phyloP scores from a whole-genome alignment of 2,113 vertebrate species.

The Elephantulus edwardii region DNA sequence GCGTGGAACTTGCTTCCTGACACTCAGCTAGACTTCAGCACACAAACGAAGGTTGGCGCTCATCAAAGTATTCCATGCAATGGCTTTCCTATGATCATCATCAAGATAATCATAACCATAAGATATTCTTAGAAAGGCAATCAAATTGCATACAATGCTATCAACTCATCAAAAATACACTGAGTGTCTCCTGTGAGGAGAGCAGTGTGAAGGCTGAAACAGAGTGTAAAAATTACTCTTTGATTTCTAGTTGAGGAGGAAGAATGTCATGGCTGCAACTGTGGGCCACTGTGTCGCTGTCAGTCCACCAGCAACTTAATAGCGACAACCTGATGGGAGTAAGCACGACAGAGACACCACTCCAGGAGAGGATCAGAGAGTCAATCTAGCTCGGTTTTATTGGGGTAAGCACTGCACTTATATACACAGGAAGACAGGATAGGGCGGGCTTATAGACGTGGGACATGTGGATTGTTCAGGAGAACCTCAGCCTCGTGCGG shows the following conservation, averaged over 20 bases:
- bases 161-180: not conserved
- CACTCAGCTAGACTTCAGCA: not conserved
- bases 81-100: not conserved
- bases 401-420: too few relatives aligned
- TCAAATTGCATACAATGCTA: not conserved
- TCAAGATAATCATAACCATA: not conserved
- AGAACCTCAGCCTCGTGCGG: too few relatives aligned
- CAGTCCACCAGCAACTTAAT: too few relatives aligned
- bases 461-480: too few relatives aligned
- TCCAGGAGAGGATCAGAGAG: too few relatives aligned
- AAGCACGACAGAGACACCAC: too few relatives aligned
- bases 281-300: too few relatives aligned
- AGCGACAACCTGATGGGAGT: too few relatives aligned
- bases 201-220: not conserved
- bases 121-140: conserved; percentile 20
- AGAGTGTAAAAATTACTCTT: not conserved
- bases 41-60: not conserved
- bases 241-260: not conserved
- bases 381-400: too few relatives aligned
- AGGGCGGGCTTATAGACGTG: too few relatives aligned
- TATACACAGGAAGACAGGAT: too few relatives aligned
- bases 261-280: not conserved
- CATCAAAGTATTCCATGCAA: not conserved
- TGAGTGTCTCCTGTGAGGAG: not conserved
- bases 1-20: not conserved